Evolutionary conservation across 37 sponge, comb jelly and placozoan genomes (phyloP).

Genomic region (Theonella swinhoei): DNA sequence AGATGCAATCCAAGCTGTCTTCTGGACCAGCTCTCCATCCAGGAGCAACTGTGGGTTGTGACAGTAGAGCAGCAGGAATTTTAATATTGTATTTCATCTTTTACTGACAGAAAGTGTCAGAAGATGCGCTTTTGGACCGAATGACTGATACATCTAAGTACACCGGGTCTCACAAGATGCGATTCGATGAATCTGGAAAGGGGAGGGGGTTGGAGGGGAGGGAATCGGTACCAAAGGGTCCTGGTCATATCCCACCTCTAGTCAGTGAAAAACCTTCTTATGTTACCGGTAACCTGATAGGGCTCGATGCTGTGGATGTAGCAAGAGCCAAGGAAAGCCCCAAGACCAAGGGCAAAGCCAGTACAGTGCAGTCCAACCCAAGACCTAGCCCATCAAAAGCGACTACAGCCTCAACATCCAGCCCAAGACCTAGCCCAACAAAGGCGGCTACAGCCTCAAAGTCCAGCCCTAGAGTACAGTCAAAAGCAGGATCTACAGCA

Average conservation of each 20-base stretch:
- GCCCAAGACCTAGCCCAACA: not conserved
- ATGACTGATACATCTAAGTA: slow-evolving; percentile 91
- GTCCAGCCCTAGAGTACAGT: not conserved
- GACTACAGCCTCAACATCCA: not conserved
- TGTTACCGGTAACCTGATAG: slow-evolving; percentile 35
- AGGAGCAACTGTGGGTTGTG: slow-evolving; percentile 76
- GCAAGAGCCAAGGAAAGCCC: not conserved
- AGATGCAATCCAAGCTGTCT: slow-evolving; percentile 25
- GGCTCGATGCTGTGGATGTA: not conserved
- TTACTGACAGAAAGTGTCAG: slow-evolving; percentile 15
- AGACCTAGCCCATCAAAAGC: not conserved
- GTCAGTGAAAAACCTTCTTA: slow-evolving; percentile 29
- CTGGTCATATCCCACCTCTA: slow-evolving; percentile 15
- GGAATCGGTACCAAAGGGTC: slow-evolving; percentile 65
- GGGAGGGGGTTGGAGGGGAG: slow-evolving; percentile 88
- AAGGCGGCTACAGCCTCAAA: no score
- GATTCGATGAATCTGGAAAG: slow-evolving; percentile 90
- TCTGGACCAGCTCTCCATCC: slow-evolving; percentile 49
- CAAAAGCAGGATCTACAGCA: not conserved
- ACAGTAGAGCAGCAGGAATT: not conserved
- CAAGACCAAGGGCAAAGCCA: not conserved
- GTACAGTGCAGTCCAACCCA: not conserved
- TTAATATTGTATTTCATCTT: not conserved
- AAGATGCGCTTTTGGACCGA: slow-evolving; percentile 23
- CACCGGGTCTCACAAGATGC: slow-evolving; percentile 88